Conservation (phyloP, 1,140 invertebrate species). For the Wasmannia auropunctata region DNA sequence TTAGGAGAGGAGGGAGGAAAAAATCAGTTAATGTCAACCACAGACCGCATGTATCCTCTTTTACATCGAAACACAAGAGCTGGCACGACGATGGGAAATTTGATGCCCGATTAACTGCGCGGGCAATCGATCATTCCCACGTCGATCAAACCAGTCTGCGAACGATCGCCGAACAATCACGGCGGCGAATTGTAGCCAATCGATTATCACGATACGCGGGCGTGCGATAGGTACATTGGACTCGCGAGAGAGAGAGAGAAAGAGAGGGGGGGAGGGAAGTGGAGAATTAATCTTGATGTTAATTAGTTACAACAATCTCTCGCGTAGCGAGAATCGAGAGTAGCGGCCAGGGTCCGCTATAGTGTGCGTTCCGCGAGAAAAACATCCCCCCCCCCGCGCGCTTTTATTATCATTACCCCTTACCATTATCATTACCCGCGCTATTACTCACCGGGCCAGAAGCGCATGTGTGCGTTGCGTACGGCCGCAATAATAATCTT, state of each 20-base stretch:
- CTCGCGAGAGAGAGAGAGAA: too few relatives aligned
- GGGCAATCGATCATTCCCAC: conserved; percentile 56
- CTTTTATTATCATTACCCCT: conserved; percentile 75
- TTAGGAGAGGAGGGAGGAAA: conserved; percentile 22
- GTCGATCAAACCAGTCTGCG: conserved; percentile 62
- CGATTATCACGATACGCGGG: conserved; percentile 43
- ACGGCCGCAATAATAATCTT: conserved; percentile 75
- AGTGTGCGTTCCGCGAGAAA: not conserved
- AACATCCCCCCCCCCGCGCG: conserved; percentile 35
- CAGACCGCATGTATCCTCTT: conserved; percentile 46
- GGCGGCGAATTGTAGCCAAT: conserved; percentile 46
- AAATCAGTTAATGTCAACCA: conserved; percentile 57
- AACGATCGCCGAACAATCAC: conserved; percentile 54
- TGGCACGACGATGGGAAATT: conserved; percentile 53
- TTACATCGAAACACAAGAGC: conserved; percentile 43
- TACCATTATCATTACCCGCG: conserved; percentile 66
- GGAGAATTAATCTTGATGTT: conserved; percentile 48
- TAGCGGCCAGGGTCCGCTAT: too few relatives aligned
- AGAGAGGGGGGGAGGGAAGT: too few relatives aligned
- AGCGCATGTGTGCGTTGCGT: conserved; percentile 53
- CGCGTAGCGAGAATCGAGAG: not conserved
- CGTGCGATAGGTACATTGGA: conserved; percentile 5
- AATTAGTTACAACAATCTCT: conserved; percentile 61
- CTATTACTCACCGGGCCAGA: conserved; percentile 63
- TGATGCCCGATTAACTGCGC: conserved; percentile 57